These are phyloP conservation scores for Callionymus lyra DNA, from an alignment of 2,113 vertebrate species.

Conservation along the genomic window DNA sequence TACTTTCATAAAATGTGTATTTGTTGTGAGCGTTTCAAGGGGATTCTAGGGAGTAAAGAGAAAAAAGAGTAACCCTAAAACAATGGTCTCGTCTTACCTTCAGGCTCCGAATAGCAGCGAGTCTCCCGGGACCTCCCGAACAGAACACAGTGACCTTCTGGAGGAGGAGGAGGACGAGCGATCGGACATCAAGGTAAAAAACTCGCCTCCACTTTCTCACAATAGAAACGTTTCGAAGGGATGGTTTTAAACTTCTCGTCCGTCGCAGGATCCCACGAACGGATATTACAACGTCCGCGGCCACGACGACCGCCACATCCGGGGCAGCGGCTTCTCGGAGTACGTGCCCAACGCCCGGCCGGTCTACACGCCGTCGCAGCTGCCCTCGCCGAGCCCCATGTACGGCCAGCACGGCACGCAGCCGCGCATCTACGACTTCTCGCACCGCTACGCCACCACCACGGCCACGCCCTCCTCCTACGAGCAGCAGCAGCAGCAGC, in stretches of 20 bases:
- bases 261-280: slow-evolving; percentile 78
- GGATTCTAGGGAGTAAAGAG: too few species aligned
- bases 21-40: too few species aligned
- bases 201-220: slow-evolving; percentile 7
- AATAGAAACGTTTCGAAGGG: background rate
- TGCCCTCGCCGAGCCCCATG: slow-evolving; percentile 62
- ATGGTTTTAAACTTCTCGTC: too few species aligned
- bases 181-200: slow-evolving; percentile 74
- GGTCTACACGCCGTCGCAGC: slow-evolving; percentile 68
- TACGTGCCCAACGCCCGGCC: slow-evolving; percentile 67
- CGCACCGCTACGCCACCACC: slow-evolving; percentile 68
- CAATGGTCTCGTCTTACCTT: slow-evolving; percentile 37
- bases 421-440: slow-evolving; percentile 73
- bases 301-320: slow-evolving; percentile 70
- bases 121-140: slow-evolving; percentile 75
- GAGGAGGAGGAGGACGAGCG: slow-evolving; percentile 76
- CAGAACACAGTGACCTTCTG: slow-evolving; percentile 76
- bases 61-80: too few species aligned
- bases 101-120: slow-evolving; percentile 80
- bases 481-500: slow-evolving; percentile 66
- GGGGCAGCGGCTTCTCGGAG: slow-evolving; percentile 71
- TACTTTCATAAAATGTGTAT: too few species aligned
- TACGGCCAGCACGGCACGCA: slow-evolving; percentile 65
- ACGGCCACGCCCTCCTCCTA: slow-evolving; percentile 61
- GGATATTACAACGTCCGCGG: slow-evolving; percentile 87